Conservation (phyloP, 2,113 vertebrate species). For the Grammomys surdaster region DNA sequence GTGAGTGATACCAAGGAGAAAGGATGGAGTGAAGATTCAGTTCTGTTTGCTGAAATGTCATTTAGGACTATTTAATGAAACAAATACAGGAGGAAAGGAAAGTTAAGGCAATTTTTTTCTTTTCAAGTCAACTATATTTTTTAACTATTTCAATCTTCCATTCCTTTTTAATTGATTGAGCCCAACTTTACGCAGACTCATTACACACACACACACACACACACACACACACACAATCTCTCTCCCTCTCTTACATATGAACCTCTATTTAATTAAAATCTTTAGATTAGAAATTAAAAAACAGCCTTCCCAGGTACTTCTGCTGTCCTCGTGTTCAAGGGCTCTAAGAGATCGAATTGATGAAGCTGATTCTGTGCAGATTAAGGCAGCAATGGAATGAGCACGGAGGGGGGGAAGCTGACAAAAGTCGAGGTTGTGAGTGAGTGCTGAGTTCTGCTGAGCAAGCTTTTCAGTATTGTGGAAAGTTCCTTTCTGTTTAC, state of each 20-base stretch:
- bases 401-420: background rate
- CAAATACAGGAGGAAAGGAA: background rate
- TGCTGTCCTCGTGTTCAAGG: background rate
- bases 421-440: background rate
- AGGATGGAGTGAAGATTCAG: background rate
- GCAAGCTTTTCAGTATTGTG: background rate
- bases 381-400: background rate
- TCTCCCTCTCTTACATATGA: no score
- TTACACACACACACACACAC: no score
- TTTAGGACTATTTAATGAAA: conserved; percentile 34
- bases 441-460: background rate
- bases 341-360: background rate
- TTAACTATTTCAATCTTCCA: background rate
- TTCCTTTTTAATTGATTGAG: background rate
- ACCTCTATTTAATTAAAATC: background rate
- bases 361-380: background rate
- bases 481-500: background rate
- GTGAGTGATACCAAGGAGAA: background rate
- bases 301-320: background rate
- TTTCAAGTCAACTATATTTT: background rate
- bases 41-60: conserved; percentile 27
- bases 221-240: no score
- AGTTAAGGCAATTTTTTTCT: conserved; percentile 35
- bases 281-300: conserved; percentile 19
- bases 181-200: background rate